phyloP scores from a whole-genome alignment of 2,113 vertebrate genomes.

The Pangasianodon gigas region DNA sequence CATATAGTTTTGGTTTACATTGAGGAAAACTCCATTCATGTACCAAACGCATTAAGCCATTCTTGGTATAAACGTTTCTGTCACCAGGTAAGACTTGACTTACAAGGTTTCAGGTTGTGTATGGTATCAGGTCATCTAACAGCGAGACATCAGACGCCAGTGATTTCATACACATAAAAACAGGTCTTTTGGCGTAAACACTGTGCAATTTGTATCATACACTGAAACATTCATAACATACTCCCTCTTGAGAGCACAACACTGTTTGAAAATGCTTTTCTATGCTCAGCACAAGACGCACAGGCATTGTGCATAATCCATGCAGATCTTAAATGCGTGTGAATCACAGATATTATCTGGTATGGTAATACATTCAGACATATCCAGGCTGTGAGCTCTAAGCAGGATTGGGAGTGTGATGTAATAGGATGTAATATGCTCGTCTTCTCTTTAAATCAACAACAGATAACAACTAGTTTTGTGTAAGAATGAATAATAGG shows the following conservation, averaged over 20 bases:
- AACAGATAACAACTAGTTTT: conserved; percentile 32
- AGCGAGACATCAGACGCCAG: not conserved
- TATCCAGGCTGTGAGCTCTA: conserved; percentile 17
- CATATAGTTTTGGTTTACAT: conserved; percentile 43
- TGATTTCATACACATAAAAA: conserved; percentile 25
- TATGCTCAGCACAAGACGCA: conserved; percentile 14
- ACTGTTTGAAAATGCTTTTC: conserved; percentile 36
- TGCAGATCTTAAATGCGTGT: conserved; percentile 24
- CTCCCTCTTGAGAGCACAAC: conserved; percentile 1
- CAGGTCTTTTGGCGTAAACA: conserved; percentile 12
- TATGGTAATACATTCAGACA: conserved; percentile 43
- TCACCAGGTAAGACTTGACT: not conserved
- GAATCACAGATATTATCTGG: conserved; percentile 44
- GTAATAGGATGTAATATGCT: conserved; percentile 24
- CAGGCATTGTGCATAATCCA: not conserved
- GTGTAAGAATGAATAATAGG: conserved; percentile 8
- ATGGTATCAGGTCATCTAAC: not conserved
- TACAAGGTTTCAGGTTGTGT: not conserved
- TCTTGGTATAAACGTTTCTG: conserved; percentile 8
- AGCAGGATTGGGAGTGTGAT: conserved; percentile 25
- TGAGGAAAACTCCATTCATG: conserved; percentile 11
- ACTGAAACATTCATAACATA: conserved; percentile 22
- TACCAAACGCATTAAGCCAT: conserved; percentile 17
- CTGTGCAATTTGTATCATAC: conserved; percentile 1
- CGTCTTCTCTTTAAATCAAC: conserved; percentile 29